These are phyloP conservation scores for Alloplasta piceator DNA, from an alignment of 2,888 invertebrate genomes.

Conservation along the genomic window DNA sequence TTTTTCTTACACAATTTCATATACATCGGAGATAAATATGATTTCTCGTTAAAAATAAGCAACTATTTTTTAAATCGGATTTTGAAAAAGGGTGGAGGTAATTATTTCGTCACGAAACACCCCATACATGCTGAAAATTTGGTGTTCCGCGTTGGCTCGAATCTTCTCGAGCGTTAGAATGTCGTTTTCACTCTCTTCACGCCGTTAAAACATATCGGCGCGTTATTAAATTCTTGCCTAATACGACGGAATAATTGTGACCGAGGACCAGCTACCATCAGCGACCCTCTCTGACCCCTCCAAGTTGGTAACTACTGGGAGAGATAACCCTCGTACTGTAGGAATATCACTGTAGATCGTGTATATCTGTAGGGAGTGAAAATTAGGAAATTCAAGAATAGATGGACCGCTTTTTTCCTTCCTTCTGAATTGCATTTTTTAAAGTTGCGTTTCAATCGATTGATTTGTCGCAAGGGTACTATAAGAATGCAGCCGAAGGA, in stretches of 20 bases:
- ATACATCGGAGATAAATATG: too few relatives aligned
- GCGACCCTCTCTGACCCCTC: conserved; percentile 33
- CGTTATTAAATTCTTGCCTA: conserved; percentile 81
- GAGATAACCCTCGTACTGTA: conserved; percentile 42
- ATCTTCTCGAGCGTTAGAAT: conserved; percentile 24
- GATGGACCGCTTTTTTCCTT: background rate
- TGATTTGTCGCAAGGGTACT: too few relatives aligned
- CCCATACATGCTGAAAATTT: background rate
- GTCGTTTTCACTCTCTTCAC: conserved; percentile 49
- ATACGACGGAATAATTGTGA: conserved; percentile 77
- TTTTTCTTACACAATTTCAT: too few relatives aligned
- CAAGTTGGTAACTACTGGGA: conserved; percentile 60
- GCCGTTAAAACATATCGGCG: conserved; percentile 75
- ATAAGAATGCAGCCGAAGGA: too few relatives aligned
- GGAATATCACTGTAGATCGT: conserved; percentile 27
- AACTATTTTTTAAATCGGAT: too few relatives aligned
- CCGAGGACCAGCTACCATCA: conserved; percentile 43
- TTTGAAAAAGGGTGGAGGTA: background rate
- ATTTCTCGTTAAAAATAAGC: too few relatives aligned
- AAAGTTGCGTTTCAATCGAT: background rate
- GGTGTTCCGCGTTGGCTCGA: conserved; percentile 11
- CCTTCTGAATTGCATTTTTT: conserved; percentile 4
- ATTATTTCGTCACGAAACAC: background rate
- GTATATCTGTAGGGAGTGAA: background rate
- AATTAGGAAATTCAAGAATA: too few relatives aligned